These are phyloP conservation scores for Cryptoprocta ferox DNA, from an alignment of 2,797 vertebrate species.

Conservation along the genomic window DNA sequence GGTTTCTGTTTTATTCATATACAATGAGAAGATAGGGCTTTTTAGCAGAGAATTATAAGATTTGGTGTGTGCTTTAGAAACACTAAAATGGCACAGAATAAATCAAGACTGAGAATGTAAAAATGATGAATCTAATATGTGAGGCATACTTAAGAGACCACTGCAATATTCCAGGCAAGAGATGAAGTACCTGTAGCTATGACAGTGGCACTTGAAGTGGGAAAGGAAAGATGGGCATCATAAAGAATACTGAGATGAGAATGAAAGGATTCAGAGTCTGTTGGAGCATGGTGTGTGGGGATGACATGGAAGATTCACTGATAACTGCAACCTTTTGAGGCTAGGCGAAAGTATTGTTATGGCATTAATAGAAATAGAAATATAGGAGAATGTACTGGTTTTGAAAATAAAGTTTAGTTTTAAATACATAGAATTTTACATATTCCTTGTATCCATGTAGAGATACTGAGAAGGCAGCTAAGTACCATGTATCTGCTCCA, in stretches of 20 bases:
- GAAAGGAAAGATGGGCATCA: neutral
- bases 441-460: neutral
- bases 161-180: neutral
- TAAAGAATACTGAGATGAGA: neutral
- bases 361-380: neutral
- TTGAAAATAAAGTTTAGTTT: conserved; percentile 17
- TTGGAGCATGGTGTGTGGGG: neutral
- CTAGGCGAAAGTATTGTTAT: neutral
- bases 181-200: neutral
- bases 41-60: neutral
- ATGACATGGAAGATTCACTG: neutral
- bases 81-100: neutral
- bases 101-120: neutral
- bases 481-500: neutral
- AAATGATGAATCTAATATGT: neutral
- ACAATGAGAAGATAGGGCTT: neutral
- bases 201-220: neutral
- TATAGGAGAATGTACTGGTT: neutral
- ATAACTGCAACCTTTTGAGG: neutral
- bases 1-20: neutral
- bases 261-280: neutral
- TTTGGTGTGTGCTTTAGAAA: neutral
- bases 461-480: neutral
- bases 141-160: neutral
- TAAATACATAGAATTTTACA: neutral